These are phyloP conservation scores for Andricus quercusramuli DNA, from an alignment of 2,888 invertebrate species.

Conservation along the genomic window DNA sequence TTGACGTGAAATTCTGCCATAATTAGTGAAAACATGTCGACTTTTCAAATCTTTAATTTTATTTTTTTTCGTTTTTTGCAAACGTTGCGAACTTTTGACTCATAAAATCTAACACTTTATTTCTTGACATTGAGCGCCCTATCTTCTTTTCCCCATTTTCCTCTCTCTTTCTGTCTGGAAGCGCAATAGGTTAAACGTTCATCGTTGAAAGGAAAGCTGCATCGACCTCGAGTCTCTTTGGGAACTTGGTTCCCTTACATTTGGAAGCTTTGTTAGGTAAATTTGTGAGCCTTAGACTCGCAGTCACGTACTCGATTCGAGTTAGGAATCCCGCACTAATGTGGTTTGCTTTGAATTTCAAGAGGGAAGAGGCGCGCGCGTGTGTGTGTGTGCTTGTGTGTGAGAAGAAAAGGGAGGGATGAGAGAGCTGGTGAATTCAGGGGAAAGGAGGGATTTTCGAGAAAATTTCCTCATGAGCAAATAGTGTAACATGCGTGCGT, in stretches of 20 bases:
- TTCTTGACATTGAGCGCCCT: too few species aligned
- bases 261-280: constrained; percentile 2
- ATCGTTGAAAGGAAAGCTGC: constrained; percentile 10
- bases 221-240: constrained; percentile 9
- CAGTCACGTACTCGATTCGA: constrained; percentile 30
- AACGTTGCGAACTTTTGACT: too few species aligned
- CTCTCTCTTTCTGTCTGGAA: background rate
- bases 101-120: too few species aligned
- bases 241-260: constrained; percentile 17
- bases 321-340: constrained; percentile 30
- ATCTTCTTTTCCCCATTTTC: too few species aligned
- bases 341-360: constrained; percentile 37
- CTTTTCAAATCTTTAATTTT: too few species aligned
- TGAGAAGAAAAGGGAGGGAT: background rate
- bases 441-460: constrained; percentile 20
- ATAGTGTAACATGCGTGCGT: constrained; percentile 20
- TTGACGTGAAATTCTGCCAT: too few species aligned
- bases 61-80: too few species aligned
- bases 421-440: background rate
- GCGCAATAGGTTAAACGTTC: constrained; percentile 1
- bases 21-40: too few species aligned
- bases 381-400: too few species aligned
- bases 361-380: constrained; percentile 2
- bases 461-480: constrained; percentile 18
- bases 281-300: constrained; percentile 34